Percentiles rank a stretch among this genome's conserved stretches.
Conservation (phyloP, 1,140 invertebrate species). For the Lutraria rhynchaena region DNA sequence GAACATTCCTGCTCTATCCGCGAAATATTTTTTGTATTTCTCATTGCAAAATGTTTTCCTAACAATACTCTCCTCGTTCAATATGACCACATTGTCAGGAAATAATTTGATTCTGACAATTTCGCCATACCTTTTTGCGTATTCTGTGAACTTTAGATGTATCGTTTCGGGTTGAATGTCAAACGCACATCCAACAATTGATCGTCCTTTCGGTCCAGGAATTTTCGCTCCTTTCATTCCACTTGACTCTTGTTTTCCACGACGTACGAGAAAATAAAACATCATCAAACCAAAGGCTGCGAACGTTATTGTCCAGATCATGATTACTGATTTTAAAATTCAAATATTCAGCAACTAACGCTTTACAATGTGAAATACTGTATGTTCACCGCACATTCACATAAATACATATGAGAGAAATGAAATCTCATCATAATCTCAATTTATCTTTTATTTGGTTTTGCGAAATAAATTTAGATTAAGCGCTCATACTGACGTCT, state of each 20-base stretch:
- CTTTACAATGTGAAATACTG: too few species aligned
- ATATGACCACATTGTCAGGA: neutral
- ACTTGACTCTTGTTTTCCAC: too few species aligned
- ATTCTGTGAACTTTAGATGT: slow-evolving; percentile 2
- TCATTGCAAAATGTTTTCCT: neutral
- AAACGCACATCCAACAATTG: neutral
- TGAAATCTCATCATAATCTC: too few species aligned
- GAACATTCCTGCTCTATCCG: neutral
- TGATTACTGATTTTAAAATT: too few species aligned
- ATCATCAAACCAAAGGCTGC: neutral
- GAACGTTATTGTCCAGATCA: too few species aligned
- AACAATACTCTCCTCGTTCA: neutral
- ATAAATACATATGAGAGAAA: too few species aligned
- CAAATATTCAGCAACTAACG: too few species aligned
- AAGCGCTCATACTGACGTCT: too few species aligned
- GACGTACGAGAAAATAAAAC: neutral
- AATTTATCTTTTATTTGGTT: too few species aligned
- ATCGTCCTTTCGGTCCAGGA: neutral
- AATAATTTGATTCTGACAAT: slow-evolving; percentile 2
- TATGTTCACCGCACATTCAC: too few species aligned
- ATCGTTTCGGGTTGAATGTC: neutral
- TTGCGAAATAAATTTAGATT: too few species aligned
- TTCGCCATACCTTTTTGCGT: slow-evolving; percentile 9
- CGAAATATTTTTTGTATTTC: too few species aligned
- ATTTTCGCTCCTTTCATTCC: neutral